These are phyloP conservation scores for Mellivora capensis DNA, from an alignment of 2,113 vertebrate genomes.

Conservation along the genomic window DNA sequence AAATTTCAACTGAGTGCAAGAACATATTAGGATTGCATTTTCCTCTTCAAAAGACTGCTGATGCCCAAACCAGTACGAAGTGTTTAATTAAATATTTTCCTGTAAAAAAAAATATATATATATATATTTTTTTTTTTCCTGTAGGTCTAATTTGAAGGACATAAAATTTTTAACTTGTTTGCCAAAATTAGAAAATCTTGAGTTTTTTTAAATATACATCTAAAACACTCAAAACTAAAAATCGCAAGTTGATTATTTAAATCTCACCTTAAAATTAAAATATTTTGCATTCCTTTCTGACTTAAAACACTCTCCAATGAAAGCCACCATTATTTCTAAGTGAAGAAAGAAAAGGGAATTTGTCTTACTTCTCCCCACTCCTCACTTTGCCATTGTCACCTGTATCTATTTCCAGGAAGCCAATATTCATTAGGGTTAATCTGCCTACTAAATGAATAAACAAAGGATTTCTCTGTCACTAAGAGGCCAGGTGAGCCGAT, in stretches of 20 bases:
- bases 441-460: constrained; percentile 95
- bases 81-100: constrained; percentile 33
- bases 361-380: constrained; percentile 79
- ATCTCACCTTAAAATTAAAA: constrained; percentile 84
- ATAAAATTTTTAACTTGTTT: constrained; percentile 4
- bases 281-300: constrained; percentile 91
- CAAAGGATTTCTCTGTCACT: constrained; percentile 96
- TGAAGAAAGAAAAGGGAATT: constrained; percentile 96
- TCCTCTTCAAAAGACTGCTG: neutral
- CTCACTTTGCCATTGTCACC: constrained; percentile 84
- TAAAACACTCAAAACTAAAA: constrained; percentile 47
- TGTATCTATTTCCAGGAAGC: constrained; percentile 92
- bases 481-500: constrained; percentile 93
- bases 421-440: constrained; percentile 91
- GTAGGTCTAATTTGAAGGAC: constrained; percentile 14
- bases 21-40: neutral
- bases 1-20: neutral
- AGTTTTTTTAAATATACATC: neutral
- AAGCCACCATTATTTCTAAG: constrained; percentile 94
- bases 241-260: constrained; percentile 70
- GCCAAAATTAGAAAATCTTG: constrained; percentile 28
- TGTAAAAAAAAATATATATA: too few relatives aligned
- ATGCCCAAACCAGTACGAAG: neutral
- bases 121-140: too few relatives aligned
- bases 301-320: constrained; percentile 89